A percentile compares a stretch with the other conserved stretches of the same genome.
Conservation (phyloP, 2,888 invertebrate species). For the Anoplius nigerrimus region DNA sequence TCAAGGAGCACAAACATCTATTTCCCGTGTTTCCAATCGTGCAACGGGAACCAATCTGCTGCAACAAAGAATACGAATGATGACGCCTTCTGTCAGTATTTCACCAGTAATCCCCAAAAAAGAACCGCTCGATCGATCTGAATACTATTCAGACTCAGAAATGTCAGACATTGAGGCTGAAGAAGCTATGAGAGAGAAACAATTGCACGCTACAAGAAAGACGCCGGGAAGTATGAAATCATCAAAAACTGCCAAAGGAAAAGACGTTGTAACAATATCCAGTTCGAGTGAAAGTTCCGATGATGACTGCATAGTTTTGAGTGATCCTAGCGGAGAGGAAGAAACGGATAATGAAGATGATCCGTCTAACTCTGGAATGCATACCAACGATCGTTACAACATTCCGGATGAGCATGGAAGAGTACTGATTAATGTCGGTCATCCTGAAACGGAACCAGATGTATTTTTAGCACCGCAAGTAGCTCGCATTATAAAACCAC, state of each 20-base stretch:
- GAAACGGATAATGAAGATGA: slow-evolving; percentile 90
- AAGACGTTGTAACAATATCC: slow-evolving; percentile 85
- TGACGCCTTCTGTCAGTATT: slow-evolving; percentile 76
- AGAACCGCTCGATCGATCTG: slow-evolving; percentile 66
- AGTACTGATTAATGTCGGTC: slow-evolving; percentile 94
- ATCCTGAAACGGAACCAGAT: slow-evolving; percentile 92
- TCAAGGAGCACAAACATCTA: slow-evolving; percentile 65
- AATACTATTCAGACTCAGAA: slow-evolving; percentile 73
- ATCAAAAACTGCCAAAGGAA: slow-evolving; percentile 68
- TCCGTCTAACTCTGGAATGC: slow-evolving; percentile 93
- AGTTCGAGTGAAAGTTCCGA: slow-evolving; percentile 84
- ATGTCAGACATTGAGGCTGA: slow-evolving; percentile 69
- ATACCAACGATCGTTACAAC: slow-evolving; percentile 95
- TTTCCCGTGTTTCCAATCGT: slow-evolving; percentile 67
- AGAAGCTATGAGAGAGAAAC: slow-evolving; percentile 65
- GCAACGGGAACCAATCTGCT: slow-evolving; percentile 58
- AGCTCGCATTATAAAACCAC: slow-evolving; percentile 93
- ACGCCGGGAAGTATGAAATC: slow-evolving; percentile 51
- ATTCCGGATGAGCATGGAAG: slow-evolving; percentile 93
- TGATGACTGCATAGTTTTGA: slow-evolving; percentile 91
- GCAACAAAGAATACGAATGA: slow-evolving; percentile 74
- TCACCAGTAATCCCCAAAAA: slow-evolving; percentile 75
- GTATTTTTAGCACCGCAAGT: slow-evolving; percentile 95
- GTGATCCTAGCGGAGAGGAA: slow-evolving; percentile 87
- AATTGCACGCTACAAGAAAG: slow-evolving; percentile 64